phyloP scores from a whole-genome alignment of 2,888 invertebrate genomes.

The Lamellibrachia columna region DNA sequence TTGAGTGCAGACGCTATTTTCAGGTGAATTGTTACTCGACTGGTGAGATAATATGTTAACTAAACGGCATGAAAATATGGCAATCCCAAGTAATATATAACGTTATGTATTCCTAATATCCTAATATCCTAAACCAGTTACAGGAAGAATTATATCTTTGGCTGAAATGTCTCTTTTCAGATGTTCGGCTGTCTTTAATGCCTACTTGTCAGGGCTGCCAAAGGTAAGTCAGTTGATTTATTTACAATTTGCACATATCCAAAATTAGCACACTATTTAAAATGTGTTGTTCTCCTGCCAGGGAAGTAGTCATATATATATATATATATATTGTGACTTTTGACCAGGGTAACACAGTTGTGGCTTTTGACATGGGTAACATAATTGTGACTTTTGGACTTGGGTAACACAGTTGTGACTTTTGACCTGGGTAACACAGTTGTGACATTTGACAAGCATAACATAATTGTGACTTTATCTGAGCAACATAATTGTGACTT shows the following conservation, averaged over 20 bases:
- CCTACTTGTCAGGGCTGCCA: conserved; percentile 91
- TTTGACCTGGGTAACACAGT: too few relatives aligned
- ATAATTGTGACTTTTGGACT: neutral
- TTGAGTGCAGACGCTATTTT: neutral
- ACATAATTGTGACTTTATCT: neutral
- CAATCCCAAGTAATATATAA: neutral
- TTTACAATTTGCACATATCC: too few relatives aligned
- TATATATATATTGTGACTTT: neutral
- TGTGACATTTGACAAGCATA: too few relatives aligned
- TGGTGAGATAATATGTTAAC: neutral
- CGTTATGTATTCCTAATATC: neutral
- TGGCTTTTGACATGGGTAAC: too few relatives aligned
- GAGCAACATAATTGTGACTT: neutral
- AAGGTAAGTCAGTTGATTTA: conserved; percentile 65
- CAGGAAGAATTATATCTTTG: neutral
- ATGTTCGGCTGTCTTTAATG: conserved; percentile 92
- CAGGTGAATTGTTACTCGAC: neutral
- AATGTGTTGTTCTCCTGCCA: too few relatives aligned
- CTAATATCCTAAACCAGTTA: neutral
- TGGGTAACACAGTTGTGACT: neutral
- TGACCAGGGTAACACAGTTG: neutral
- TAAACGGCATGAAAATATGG: neutral
- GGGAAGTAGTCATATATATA: neutral
- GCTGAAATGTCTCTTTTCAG: conserved; percentile 68
- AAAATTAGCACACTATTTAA: too few relatives aligned